Evolutionary conservation across 1,140 invertebrate genomes (phyloP).

Genomic region (Drosophila guanche): DNA sequence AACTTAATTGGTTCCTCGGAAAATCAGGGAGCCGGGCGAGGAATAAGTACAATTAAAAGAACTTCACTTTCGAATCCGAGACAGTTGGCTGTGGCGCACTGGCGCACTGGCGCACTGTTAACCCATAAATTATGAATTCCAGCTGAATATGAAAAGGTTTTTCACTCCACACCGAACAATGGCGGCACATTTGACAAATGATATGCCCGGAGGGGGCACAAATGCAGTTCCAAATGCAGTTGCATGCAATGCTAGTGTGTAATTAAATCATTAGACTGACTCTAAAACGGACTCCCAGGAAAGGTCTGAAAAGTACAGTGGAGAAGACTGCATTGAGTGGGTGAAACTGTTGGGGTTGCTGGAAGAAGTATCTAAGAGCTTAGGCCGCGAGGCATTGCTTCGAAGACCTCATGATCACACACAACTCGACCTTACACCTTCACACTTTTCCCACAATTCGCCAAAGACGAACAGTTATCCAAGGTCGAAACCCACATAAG

Average conservation of each 20-base stretch:
- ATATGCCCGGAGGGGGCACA: slow-evolving; percentile 12
- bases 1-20: slow-evolving; percentile 52
- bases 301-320: slow-evolving; percentile 48
- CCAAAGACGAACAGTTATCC: slow-evolving; percentile 9
- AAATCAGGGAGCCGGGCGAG: not conserved
- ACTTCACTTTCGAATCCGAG: slow-evolving; percentile 50
- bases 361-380: not conserved
- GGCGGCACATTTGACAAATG: slow-evolving; percentile 64
- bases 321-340: not conserved
- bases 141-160: slow-evolving; percentile 46
- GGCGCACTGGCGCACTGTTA: slow-evolving; percentile 45
- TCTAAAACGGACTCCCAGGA: slow-evolving; percentile 48
- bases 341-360: not conserved
- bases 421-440: slow-evolving; percentile 25
- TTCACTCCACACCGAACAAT: slow-evolving; percentile 61
- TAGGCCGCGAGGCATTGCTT: too few relatives aligned
- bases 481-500: slow-evolving; percentile 49
- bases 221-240: slow-evolving; percentile 37
- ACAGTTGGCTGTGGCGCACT: slow-evolving; percentile 26
- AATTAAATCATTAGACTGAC: slow-evolving; percentile 69
- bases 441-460: slow-evolving; percentile 47
- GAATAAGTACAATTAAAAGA: slow-evolving; percentile 55
- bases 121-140: slow-evolving; percentile 77
- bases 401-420: not conserved
- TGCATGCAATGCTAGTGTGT: slow-evolving; percentile 71